A percentile compares a stretch with the other conserved stretches of the same genome.
phyloP scores from a whole-genome alignment of 1,140 invertebrate species.

The Neodiprion fabricii region DNA sequence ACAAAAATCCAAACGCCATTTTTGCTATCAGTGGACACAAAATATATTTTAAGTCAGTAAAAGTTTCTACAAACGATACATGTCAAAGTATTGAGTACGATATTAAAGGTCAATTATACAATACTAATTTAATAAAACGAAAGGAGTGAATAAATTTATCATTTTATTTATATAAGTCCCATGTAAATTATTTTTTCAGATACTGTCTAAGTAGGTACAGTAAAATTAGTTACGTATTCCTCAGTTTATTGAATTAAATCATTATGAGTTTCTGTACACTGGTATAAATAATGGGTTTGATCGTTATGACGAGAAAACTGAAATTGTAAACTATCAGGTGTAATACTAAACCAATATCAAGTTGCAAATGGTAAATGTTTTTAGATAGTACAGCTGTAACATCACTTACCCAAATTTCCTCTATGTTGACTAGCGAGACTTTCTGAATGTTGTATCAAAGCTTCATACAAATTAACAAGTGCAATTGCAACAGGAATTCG shows the following conservation, averaged over 20 bases:
- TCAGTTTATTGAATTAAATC: no score
- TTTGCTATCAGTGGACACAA: constrained; percentile 40
- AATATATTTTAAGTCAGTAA: constrained; percentile 4
- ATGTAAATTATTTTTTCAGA: no score
- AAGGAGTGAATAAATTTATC: no score
- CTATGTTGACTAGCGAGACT: constrained; percentile 40
- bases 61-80: no score
- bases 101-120: no score
- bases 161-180: neutral
- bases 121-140: no score
- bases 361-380: no score
- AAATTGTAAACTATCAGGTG: constrained; percentile 13
- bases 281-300: neutral
- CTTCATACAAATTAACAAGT: constrained; percentile 49
- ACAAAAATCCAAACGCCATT: constrained; percentile 50
- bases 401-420: constrained; percentile 46
- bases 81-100: no score
- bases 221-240: no score
- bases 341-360: neutral
- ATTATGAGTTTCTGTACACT: no score
- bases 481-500: constrained; percentile 48
- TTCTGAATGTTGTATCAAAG: constrained; percentile 52
- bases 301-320: constrained; percentile 4
- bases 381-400: constrained; percentile 12
- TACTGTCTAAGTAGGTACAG: no score